Base-by-base conservation (phyloP, 1,140 invertebrate species). In the Macrobrachium nipponense region DNA sequence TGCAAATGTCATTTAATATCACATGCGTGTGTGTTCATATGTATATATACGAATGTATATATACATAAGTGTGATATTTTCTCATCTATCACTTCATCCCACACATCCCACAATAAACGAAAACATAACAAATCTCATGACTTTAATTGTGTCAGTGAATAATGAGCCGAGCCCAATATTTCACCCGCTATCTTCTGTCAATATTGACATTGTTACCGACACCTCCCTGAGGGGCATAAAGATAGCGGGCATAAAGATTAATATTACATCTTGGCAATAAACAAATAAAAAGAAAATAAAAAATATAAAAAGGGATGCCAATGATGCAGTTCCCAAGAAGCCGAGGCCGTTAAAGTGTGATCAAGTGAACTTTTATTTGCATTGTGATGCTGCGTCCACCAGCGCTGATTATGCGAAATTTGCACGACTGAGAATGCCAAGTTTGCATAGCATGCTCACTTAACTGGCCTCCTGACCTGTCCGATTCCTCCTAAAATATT, bases 331-430 rank as follows among this genome's bases (percentile, higher is more conserved):
- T 64, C 44, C 61, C 27, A 64, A 36, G 18, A 27, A 68, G 43
- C 60, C n/a, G 51, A 73, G 51, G 62, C 51, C 44, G 23, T 61
- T 20, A 72, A 72, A 70, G 76, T 68, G 76, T 36, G 73, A 78
- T 72, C 60, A 51, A 78, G 75, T 70, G 78, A 86, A 73, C 76
- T 72, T 79, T 79, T 86, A 86, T 86, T 86, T 86, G 72, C 84
- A 86, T 64, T 78, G 84, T 68, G 76, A 79, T 79, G 84, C 77
- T 79, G 77, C 59, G 77, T 86, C 84, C 84, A 72, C 77, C 75
- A 58, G 77, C 77, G 84, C 84, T 86, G 77, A 86, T 86, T 86
- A 86, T 86, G 84, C 84, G 84, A 86, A 86, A 86, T 86, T 86
- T 86, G 84, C 84, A 80, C 77, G 84, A 79, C 84, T 86, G 84